Base-by-base conservation (phyloP, 2,888 invertebrate genomes). In the Tachina lurida region DNA sequence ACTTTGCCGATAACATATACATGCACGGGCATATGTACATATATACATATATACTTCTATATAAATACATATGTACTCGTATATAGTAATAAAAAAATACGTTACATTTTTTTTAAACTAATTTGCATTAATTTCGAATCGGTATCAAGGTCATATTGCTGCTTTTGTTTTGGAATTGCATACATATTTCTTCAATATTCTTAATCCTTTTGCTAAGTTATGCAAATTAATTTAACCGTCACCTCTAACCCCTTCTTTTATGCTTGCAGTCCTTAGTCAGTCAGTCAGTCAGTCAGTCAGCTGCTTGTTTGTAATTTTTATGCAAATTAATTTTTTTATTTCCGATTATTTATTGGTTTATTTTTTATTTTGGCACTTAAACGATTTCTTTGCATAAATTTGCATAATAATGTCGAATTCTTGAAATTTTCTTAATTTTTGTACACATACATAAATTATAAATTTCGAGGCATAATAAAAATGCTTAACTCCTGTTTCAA, bases 141-240 rank as follows among this genome's bases (percentile, higher is more conserved):
- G 15, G 10, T 45, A 60, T 68, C 77, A 77, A 77, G 77, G 68
- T 77, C 77, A 60, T 68, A 41, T 76, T 15, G n/a, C 41, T 39
- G 41, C 22, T 4, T 31, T 56, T 39, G 17, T 8, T 1, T 17
- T 39, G 17, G 3, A 41, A 56, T 79, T 80, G 68, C 49, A 43
- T 63, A 31, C 2, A 7, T 31, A 62, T 19, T 68, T 45, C 31
- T 68, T 17, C 10, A 39, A 41, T 77, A 17, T 58, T 52, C 39
- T 58, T 56, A 71, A 75, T 52, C 79, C 75, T 75, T 79, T 74
- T 68, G 81, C 81, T 77, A 68, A 77, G 74, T 85, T 85, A 85
- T 85, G 81, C 68, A 81, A 85, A 85, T 84, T 77, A 77, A 45
- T 76, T 84, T 67, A 62, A 76, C 45, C 58, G 62, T 63, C 56